Base-by-base conservation (phyloP, 2,888 invertebrate genomes). In the Troilus luridus region DNA sequence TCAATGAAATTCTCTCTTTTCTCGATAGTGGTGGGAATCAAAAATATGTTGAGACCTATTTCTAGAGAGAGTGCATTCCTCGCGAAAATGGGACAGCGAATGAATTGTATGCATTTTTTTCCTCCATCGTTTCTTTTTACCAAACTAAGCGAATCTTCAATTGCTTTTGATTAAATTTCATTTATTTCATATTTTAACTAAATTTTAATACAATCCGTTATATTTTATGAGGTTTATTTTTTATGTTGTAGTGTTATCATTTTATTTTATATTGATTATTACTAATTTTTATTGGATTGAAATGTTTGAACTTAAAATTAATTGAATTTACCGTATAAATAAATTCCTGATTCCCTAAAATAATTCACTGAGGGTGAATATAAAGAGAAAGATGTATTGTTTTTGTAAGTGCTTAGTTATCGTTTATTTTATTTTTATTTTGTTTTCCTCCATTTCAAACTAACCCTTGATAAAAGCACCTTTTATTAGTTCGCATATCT, bases 61-160 rank as follows among this genome's bases (percentile, higher is more conserved):
- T 77, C 17, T 19, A 77, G 27, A 77, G 72, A 77, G 72, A 77
- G 72, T 77, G 72, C 72, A 77, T 77, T 77, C 72, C 72, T 41
- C 41, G 19, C 72, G 72, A 77, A 77, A 77, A 77, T 41, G 72
- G 72, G 72, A 77, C 72, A 77, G 27, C 64, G 7, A 11, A 5
- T 1, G 67, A 27, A 41, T 77, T 77, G 72, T 77, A 77, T 77
- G 72, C 72, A 77, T 6, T 77, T 12, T 72, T 72, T 77, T 6
- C 14, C 12, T 59, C 14, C 12, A 14, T 59, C 14, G 2, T 59
- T 77, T 77, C 41, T 77, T 41, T 19, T 41, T n/a, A 8, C 41
- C 12, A 14, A 77, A 41, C 27, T 14, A 41, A 12, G 59, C 14
- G 1, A 14, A 77, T 77, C 19, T 19, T 77, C 17, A 59, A 12